phyloP scores from a whole-genome alignment of 2,888 invertebrate species.

The Drosophila barbarae region DNA sequence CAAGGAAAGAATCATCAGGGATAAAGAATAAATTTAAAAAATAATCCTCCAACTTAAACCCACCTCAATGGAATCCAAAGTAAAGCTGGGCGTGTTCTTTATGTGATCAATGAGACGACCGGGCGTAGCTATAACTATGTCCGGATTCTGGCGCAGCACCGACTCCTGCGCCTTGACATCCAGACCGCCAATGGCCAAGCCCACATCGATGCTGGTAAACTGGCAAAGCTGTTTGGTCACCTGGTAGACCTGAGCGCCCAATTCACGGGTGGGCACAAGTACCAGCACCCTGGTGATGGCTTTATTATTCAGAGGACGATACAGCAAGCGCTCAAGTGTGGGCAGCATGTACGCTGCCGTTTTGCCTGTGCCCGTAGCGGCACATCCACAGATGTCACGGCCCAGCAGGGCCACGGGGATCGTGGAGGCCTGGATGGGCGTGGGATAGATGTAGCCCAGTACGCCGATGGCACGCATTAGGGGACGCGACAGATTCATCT shows the following conservation, averaged over 20 bases:
- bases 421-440: slow-evolving; percentile 97
- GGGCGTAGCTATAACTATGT: slow-evolving; percentile 98
- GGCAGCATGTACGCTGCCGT: slow-evolving; percentile 99
- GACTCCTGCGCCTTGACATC: slow-evolving; percentile 91
- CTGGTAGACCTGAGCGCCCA: slow-evolving; percentile 98
- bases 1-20: slow-evolving; percentile 79
- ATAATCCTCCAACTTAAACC: slow-evolving; percentile 36
- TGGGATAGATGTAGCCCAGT: slow-evolving; percentile 95
- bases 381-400: slow-evolving; percentile 98
- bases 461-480: slow-evolving; percentile 93
- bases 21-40: background rate
- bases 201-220: slow-evolving; percentile 90
- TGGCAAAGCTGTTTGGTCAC: slow-evolving; percentile 95
- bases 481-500: slow-evolving; percentile 98
- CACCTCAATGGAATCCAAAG: slow-evolving; percentile 93
- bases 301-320: slow-evolving; percentile 86
- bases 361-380: slow-evolving; percentile 98
- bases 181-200: slow-evolving; percentile 92
- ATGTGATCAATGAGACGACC: slow-evolving; percentile 98
- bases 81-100: slow-evolving; percentile 95
- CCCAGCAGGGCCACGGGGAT: slow-evolving; percentile 96
- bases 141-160: slow-evolving; percentile 92
- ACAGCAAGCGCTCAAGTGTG: slow-evolving; percentile 94
- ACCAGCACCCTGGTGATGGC: slow-evolving; percentile 92
- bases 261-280: slow-evolving; percentile 96